Percentiles rank a stretch among this genome's conserved stretches.
These are phyloP conservation scores for Artibeus jamaicensis DNA, from an alignment of 2,797 vertebrate species.

Conservation along the genomic window DNA sequence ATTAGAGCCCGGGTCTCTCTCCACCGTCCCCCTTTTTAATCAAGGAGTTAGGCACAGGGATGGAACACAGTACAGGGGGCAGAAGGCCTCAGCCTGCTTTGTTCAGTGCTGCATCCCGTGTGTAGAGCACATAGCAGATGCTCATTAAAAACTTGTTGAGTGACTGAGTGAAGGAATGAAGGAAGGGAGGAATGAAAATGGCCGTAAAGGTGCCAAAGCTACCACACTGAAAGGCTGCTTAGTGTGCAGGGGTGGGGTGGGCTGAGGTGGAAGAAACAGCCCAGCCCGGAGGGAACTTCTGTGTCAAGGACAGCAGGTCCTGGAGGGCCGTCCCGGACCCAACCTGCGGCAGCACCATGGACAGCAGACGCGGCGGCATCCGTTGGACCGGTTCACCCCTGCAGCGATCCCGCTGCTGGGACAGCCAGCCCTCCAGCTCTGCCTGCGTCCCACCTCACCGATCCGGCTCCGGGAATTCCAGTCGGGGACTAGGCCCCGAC, in stretches of 20 bases:
- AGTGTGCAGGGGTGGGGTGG: background rate
- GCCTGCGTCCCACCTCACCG: background rate
- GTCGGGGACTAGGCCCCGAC: background rate
- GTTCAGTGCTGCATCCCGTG: background rate
- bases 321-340: rapidly evolving
- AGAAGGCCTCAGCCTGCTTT: background rate
- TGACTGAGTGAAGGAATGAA: background rate
- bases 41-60: background rate
- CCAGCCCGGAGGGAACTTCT: background rate
- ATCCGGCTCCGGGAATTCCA: background rate
- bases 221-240: background rate
- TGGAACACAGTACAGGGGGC: background rate
- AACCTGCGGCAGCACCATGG: background rate
- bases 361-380: background rate
- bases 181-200: background rate
- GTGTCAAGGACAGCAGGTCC: background rate
- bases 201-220: background rate
- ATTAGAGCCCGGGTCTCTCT: background rate
- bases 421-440: background rate
- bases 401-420: background rate
- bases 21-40: background rate
- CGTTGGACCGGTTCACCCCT: no score
- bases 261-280: background rate
- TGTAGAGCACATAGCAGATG: background rate
- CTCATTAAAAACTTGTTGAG: background rate